These are phyloP conservation scores for Xanthia icteritia DNA, from an alignment of 2,888 invertebrate species.

Conservation along the genomic window DNA sequence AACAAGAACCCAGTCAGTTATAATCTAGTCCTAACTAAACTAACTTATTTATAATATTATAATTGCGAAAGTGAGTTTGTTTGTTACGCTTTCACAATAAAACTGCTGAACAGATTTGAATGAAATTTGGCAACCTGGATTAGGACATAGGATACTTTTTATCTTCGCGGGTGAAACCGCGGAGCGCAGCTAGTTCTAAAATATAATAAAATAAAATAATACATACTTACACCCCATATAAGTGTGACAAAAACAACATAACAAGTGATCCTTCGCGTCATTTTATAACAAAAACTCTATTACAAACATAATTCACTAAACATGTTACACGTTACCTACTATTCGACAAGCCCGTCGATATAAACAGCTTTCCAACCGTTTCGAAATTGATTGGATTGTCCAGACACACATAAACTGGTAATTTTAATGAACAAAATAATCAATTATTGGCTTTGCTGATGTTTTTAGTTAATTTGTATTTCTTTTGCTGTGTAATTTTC, in stretches of 20 bases:
- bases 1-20: too few relatives aligned
- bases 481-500: constrained; percentile 14
- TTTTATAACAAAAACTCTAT: constrained; percentile 16
- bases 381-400: constrained; percentile 49
- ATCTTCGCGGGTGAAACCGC: too few relatives aligned
- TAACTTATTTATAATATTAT: too few relatives aligned
- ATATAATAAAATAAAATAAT: constrained; percentile 50
- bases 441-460: constrained; percentile 36
- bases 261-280: constrained; percentile 24
- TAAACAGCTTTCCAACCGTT: constrained; percentile 21
- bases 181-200: background rate
- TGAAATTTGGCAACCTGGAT: too few relatives aligned
- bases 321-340: constrained; percentile 28
- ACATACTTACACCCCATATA: constrained; percentile 55
- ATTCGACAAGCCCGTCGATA: background rate
- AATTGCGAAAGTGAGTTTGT: too few relatives aligned
- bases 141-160: too few relatives aligned
- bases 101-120: too few relatives aligned
- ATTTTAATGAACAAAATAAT: constrained; percentile 57
- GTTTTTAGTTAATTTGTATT: constrained; percentile 30
- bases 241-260: constrained; percentile 36
- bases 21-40: background rate
- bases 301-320: background rate
- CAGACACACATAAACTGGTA: constrained; percentile 26
- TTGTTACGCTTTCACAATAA: too few relatives aligned